Evolutionary conservation across 1,140 invertebrate species (phyloP), one percentile per base, ranked within the genome.

Genomic region (Bicyclus anynana): DNA sequence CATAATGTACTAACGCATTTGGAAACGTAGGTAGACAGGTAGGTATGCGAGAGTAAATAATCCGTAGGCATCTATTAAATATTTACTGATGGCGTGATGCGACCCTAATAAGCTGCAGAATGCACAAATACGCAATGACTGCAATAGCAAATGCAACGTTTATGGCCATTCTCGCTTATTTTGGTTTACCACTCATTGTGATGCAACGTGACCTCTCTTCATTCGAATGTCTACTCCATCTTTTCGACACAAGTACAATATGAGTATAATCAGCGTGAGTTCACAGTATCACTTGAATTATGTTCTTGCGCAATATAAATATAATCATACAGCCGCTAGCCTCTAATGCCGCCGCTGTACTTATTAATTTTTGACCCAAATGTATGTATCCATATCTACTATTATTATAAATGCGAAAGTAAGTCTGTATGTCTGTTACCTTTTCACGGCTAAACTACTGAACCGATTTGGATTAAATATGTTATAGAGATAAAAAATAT

Each of bases 161-260:
- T 40, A 40, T 40, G 37, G 37, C 37, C 37, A 33, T 33, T 33
- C 16, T 40, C 37, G 17, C 29, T 54, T 46, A 33, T 35, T 44
- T 54, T 44, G 38, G 40, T 46, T 37, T 54, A 53, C 33, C 23
- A 51, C 16, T 61, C 20, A 27, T 51, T 10, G 27, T 51, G 37
- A 37, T 55, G 59, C 53, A 61, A 55, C 48, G 23, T 38, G 29
- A 38, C 40, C 33, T 55, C 49, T 21, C 53, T 47, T 47, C 20
- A 26, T 38, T 55, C 7, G 14, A 48, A 47, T 37, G 20, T 47
- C n/a, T 48, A 27, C 2, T 35, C 18, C 29, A 37, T 21, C 48
- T 35, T 37, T 38, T 51, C 17, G 20, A 51, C 27, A n/a, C 18
- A 37, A 21, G 12, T 21, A 10, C 14, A 17, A 16, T 9, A 35